Evolutionary conservation across 53 echinoderm and acorn worm species (phyloP).

Genomic region (Temnopleurus reevesii): DNA sequence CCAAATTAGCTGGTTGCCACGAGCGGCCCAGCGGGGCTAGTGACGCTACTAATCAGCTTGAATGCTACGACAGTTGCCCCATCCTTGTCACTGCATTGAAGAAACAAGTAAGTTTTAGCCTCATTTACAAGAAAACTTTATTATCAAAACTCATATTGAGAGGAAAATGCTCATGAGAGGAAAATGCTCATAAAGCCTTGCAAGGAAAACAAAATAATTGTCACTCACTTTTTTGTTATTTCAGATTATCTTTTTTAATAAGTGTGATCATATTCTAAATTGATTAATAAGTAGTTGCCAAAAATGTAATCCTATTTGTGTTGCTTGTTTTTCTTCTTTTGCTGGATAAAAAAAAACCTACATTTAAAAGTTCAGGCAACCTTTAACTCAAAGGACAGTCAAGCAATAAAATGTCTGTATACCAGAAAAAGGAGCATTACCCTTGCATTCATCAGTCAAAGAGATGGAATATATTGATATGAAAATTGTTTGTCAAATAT

Average conservation of each 20-base stretch:
- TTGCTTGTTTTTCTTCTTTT: too few species aligned
- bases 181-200: too few species aligned
- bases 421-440: too few species aligned
- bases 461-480: slow-evolving; percentile 32
- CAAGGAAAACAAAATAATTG: too few species aligned
- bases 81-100: background rate
- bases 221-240: too few species aligned
- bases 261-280: too few species aligned
- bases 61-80: background rate
- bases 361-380: background rate
- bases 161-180: too few species aligned
- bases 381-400: background rate
- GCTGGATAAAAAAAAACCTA: background rate
- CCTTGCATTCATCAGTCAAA: background rate
- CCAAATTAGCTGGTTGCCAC: slow-evolving; percentile 44
- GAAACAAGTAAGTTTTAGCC: slow-evolving; percentile 18
- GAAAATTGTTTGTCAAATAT: slow-evolving; percentile 48
- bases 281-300: too few species aligned
- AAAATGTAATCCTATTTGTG: too few species aligned
- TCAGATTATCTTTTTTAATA: too few species aligned
- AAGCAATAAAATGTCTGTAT: too few species aligned
- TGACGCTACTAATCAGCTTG: slow-evolving; percentile 16
- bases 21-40: slow-evolving; percentile 36
- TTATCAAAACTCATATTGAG: background rate
- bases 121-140: background rate